Base-by-base conservation (phyloP, 2,888 invertebrate species). In the Monochamus alternatus region DNA sequence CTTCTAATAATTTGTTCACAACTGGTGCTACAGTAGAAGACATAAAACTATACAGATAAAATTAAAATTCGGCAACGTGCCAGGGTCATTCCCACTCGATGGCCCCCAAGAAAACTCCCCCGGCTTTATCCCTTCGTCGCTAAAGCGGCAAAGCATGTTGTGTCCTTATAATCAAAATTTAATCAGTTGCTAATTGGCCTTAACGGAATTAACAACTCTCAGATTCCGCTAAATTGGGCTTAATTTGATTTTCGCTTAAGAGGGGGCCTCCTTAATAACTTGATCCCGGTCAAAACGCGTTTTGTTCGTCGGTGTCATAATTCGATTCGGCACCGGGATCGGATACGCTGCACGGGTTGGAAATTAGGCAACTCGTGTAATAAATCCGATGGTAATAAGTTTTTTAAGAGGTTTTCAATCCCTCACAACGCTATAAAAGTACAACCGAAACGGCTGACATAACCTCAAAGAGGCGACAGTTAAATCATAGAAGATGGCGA, bases 111-210 rank as follows among this genome's bases (percentile, higher is more conserved):
- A 51, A n/a, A 10, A 10, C n/a, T n/a, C 8, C 10, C 7, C 8
- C n/a, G n/a, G 55, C 55, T 55, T 55, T 22, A 55, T 55, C 55
- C 55, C 55, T n/a, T 14, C 55, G 14, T 14, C 22, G 55, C 68
- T 78, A 66, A 38, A 66, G 4, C 30, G 32, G 55, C n/a, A 44
- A 66, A 55, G 32, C 52, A 66, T 66, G 66, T 66, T 66, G 66
- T 66, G 52, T 66, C 66, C 32, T 30, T 55, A 55, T 55, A 66
- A 66, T 66, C 66, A 55, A 55, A 66, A 66, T 66, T 66, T 51
- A 66, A 66, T 66, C 52, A 66, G 51, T 52, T 31, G 66, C 52
- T 52, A 66, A 66, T 66, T 66, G 31, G 55, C 52, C 44, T n/a
- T 66, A 12, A 66, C 32, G 66, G n/a, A 47, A 52, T 66, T 66